phyloP scores from a whole-genome alignment of 2,113 vertebrate species.

The Dolichallabes microphthalmus region DNA sequence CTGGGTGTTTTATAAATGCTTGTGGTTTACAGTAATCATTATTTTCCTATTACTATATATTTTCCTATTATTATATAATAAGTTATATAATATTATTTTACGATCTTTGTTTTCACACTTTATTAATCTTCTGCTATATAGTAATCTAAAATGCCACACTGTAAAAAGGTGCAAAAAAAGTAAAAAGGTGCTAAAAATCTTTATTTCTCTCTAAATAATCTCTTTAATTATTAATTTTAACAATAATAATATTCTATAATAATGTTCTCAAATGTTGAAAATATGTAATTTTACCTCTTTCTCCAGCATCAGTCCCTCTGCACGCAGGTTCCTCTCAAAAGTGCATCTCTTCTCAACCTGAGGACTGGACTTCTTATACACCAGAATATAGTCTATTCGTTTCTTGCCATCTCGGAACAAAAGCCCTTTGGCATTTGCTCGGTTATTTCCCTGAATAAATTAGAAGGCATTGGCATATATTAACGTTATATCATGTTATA shows the following conservation, averaged over 20 bases:
- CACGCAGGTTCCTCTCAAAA: constrained; percentile 95
- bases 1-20: background rate
- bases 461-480: too few relatives aligned
- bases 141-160: background rate
- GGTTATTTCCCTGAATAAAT: constrained; percentile 69
- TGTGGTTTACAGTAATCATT: background rate
- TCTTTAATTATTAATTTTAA: background rate
- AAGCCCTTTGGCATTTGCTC: constrained; percentile 77
- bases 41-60: background rate
- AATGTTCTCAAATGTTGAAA: background rate
- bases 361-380: constrained; percentile 93
- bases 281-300: constrained; percentile 79
- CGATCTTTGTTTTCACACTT: background rate
- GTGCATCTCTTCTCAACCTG: constrained; percentile 95
- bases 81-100: background rate
- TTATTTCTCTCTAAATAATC: background rate
- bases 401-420: constrained; percentile 96
- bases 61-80: too few relatives aligned
- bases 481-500: too few relatives aligned
- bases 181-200: background rate
- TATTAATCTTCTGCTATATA: background rate
- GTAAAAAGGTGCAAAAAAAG: background rate
- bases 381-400: constrained; percentile 95
- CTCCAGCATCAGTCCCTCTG: constrained; percentile 95
- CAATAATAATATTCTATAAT: background rate